Conservation (phyloP, 2,888 invertebrate species). For the Adelognathus sp. region DNA sequence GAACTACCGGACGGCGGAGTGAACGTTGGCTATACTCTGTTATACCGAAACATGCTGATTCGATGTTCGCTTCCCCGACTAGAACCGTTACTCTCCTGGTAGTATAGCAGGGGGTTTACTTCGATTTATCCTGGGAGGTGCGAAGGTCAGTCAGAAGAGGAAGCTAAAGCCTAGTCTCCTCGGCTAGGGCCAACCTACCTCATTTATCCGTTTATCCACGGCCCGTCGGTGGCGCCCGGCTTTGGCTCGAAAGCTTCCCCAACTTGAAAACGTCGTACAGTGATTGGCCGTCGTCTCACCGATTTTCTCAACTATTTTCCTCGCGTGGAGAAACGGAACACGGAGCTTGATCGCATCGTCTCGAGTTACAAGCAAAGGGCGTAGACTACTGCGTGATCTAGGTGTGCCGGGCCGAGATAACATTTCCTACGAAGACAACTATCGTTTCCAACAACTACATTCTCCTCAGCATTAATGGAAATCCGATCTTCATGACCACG, state of each 20-base stretch:
- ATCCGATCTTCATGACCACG: constrained; percentile 39
- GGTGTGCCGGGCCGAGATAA: constrained; percentile 3
- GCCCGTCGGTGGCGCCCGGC: constrained; percentile 1
- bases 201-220: constrained; percentile 27
- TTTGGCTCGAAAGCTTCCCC: constrained; percentile 8
- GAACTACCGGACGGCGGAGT: no score
- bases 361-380: constrained; percentile 55
- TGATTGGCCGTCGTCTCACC: constrained; percentile 41
- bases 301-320: constrained; percentile 38
- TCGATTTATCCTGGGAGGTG: constrained; percentile 46
- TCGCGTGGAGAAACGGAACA: background rate
- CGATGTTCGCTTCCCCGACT: background rate
- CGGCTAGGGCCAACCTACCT: constrained; percentile 24
- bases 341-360: background rate
- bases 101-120: background rate
- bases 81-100: background rate
- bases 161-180: constrained; percentile 5
- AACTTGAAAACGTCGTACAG: constrained; percentile 17
- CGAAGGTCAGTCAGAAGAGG: constrained; percentile 37
- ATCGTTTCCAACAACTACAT: constrained; percentile 45
- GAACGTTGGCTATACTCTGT: background rate
- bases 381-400: constrained; percentile 17
- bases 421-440: constrained; percentile 17
- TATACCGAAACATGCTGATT: background rate
- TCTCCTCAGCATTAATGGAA: constrained; percentile 48